Conservation (phyloP, 23 tunicate species). For the Ascidia mentula region DNA sequence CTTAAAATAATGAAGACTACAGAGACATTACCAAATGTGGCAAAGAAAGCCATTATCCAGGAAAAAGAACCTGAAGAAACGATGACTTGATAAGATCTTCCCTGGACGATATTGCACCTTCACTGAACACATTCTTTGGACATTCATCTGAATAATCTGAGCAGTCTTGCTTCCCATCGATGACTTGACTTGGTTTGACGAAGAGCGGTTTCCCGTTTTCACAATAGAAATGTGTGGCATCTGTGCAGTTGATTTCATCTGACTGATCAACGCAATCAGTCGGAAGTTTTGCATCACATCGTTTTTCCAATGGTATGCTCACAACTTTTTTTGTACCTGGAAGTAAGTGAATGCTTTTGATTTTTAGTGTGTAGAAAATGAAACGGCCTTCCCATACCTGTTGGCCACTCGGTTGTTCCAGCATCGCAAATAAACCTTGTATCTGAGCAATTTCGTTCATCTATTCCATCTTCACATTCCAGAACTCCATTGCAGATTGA, state of each 20-base stretch:
- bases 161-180: slow-evolving; percentile 47
- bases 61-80: slow-evolving; percentile 4
- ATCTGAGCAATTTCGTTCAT: slow-evolving; percentile 25
- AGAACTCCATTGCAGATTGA: slow-evolving; percentile 42
- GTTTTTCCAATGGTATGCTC: slow-evolving; percentile 17
- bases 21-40: slow-evolving; percentile 14
- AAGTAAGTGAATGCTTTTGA: too few species aligned
- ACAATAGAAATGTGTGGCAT: slow-evolving; percentile 45
- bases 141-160: slow-evolving; percentile 49
- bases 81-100: slow-evolving; percentile 18
- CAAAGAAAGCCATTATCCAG: slow-evolving; percentile 39
- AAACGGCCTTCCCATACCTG: too few species aligned
- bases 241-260: slow-evolving; percentile 42
- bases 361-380: too few species aligned
- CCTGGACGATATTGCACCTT: slow-evolving; percentile 35
- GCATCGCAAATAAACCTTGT: slow-evolving; percentile 28
- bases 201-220: slow-evolving; percentile 36
- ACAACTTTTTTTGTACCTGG: slow-evolving; percentile 15
- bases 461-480: slow-evolving; percentile 32
- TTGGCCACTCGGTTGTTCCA: slow-evolving; percentile 8
- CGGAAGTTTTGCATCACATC: slow-evolving; percentile 14
- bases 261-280: slow-evolving; percentile 36
- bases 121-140: slow-evolving; percentile 15
- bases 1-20: neutral
- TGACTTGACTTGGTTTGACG: slow-evolving; percentile 14